Percentiles rank a stretch among this genome's conserved stretches.
These are phyloP conservation scores for Psittacula derbiana DNA, from an alignment of 2,797 vertebrate genomes.

Conservation along the genomic window DNA sequence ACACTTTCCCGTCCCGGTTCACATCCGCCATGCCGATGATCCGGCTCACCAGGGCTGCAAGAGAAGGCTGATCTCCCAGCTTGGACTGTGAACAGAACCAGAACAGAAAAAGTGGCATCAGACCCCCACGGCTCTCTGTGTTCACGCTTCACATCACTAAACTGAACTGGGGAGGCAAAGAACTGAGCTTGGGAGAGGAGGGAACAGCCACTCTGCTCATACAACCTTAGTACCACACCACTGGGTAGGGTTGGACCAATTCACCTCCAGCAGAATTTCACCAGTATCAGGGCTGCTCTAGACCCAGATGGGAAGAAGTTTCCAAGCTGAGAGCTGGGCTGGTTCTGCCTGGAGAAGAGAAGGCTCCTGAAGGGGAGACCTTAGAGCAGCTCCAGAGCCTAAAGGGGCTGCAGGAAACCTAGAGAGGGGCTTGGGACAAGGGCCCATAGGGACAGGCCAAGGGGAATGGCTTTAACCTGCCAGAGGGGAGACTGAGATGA, in stretches of 20 bases:
- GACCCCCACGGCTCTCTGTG: fast-evolving
- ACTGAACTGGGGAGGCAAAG: not conserved
- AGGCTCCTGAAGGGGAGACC: not conserved
- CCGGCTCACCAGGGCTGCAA: constrained; percentile 82
- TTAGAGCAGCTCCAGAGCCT: not conserved
- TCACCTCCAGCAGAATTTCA: not conserved
- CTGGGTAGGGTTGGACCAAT: fast-evolving
- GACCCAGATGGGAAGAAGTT: not conserved
- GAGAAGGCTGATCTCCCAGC: constrained; percentile 89
- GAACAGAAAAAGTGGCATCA: not conserved
- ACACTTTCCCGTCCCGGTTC: constrained; percentile 89
- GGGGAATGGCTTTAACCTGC: too few relatives aligned
- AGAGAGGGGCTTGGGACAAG: too few relatives aligned
- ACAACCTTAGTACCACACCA: fast-evolving
- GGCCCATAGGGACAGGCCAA: too few relatives aligned
- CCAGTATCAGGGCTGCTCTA: not conserved
- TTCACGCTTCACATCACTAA: fast-evolving
- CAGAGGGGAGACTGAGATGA: not conserved
- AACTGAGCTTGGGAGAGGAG: not conserved
- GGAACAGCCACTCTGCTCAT: fast-evolving
- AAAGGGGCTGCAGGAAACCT: not conserved
- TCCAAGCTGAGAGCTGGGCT: not conserved
- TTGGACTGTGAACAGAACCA: constrained; percentile 77
- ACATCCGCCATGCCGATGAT: constrained; percentile 91
- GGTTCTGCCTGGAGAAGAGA: not conserved